Percentiles rank a stretch among this genome's conserved stretches.
Conservation (phyloP, 2,113 vertebrate species). For the Tyrannus savana region DNA sequence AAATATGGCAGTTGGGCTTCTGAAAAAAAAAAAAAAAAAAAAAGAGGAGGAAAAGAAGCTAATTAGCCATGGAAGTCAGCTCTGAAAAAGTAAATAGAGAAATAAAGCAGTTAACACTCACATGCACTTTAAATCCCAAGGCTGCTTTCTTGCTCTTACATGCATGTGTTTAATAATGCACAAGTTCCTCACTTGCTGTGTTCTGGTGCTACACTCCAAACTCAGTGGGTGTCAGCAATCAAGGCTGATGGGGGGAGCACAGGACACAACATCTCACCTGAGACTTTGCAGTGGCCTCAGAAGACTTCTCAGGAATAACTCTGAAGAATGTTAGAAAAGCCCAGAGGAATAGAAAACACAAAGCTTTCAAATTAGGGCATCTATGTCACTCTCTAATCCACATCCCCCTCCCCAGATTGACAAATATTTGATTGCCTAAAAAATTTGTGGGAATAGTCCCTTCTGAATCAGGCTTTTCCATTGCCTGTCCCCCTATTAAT, state of each 20-base stretch:
- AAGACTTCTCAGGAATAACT: background rate
- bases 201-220: background rate
- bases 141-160: background rate
- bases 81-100: slow-evolving; percentile 20
- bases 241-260: background rate
- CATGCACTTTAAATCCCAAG: background rate
- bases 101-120: background rate
- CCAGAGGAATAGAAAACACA: background rate
- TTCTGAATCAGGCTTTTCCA: background rate
- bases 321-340: background rate
- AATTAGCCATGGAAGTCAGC: slow-evolving; percentile 31
- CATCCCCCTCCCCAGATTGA: background rate
- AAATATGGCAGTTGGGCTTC: background rate
- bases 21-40: background rate
- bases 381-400: background rate
- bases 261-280: background rate
- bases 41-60: background rate
- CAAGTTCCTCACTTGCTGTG: background rate
- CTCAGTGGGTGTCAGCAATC: background rate
- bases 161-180: background rate
- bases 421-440: slow-evolving; percentile 46
- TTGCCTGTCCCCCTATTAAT: slow-evolving; percentile 26
- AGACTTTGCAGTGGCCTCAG: background rate
- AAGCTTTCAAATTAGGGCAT: slow-evolving; percentile 12
- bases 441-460: slow-evolving; percentile 29